These are phyloP conservation scores for Tigriopus californicus DNA, from an alignment of 2,888 invertebrate species.

Conservation along the genomic window DNA sequence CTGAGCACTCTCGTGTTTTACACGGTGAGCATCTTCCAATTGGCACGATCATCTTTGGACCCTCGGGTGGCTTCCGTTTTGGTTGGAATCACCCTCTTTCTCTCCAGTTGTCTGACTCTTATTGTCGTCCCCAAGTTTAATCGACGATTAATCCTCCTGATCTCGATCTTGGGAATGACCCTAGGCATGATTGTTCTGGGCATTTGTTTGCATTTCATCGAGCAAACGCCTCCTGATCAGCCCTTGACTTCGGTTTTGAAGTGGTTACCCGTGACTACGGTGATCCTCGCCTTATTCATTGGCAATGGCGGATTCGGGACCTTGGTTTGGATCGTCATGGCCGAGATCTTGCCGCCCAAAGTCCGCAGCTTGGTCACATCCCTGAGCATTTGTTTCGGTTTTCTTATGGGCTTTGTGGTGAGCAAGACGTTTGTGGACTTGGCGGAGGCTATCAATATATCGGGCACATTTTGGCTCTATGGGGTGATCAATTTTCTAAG, in stretches of 20 bases:
- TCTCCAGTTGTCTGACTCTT: background rate
- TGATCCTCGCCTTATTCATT: background rate
- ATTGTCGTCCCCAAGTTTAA: background rate
- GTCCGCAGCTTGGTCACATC: background rate
- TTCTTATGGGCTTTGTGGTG: background rate
- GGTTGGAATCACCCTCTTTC: background rate
- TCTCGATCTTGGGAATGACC: background rate
- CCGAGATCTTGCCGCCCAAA: background rate
- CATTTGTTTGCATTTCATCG: background rate
- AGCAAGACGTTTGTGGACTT: conserved; percentile 2
- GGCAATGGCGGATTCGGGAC: background rate
- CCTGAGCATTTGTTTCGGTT: background rate
- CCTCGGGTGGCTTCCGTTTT: background rate
- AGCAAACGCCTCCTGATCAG: background rate
- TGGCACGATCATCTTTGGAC: background rate
- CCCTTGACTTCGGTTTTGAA: background rate
- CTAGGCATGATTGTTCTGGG: background rate
- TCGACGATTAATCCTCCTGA: background rate
- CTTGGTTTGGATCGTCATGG: background rate
- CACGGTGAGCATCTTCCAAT: background rate
- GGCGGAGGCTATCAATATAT: background rate
- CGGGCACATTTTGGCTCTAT: conserved; percentile 2
- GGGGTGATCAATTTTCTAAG: background rate
- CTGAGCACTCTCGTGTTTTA: background rate
- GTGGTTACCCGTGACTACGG: background rate